A percentile compares a stretch with the other conserved stretches of the same genome.
Evolutionary conservation across 64 coral and sea anemone species (phyloP).

Genomic region (Anthopleura sola): DNA sequence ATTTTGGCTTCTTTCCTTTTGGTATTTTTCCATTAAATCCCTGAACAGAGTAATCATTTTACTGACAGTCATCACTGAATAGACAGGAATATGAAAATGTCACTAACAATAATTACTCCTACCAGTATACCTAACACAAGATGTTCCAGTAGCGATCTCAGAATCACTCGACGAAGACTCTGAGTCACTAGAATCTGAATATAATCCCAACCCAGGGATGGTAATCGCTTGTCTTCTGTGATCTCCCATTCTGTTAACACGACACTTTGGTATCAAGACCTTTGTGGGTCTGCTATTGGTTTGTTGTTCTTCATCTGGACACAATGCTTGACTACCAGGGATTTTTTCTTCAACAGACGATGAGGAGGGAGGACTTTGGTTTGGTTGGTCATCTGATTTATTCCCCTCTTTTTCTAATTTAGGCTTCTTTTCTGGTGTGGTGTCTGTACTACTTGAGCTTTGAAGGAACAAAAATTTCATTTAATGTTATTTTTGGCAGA

Average conservation of each 20-base stretch:
- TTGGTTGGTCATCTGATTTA: neutral
- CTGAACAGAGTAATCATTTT: no score
- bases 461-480: neutral
- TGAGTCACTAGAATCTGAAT: constrained; percentile 93
- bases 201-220: constrained; percentile 62
- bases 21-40: no score
- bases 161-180: constrained; percentile 48
- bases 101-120: neutral
- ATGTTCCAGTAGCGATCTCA: neutral
- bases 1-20: no score
- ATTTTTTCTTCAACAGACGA: neutral
- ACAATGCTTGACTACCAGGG: neutral
- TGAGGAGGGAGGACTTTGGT: neutral
- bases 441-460: constrained; percentile 31
- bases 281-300: neutral
- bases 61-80: no score
- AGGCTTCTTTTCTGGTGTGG: constrained; percentile 54
- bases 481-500: no score
- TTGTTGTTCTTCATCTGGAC: neutral
- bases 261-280: constrained; percentile 12
- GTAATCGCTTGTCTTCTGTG: constrained; percentile 11
- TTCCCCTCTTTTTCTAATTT: constrained; percentile 28
- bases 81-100: neutral
- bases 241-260: neutral
- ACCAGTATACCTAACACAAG: constrained; percentile 1